These are phyloP conservation scores for Bradynema listronoti DNA, from an alignment of 1,140 invertebrate genomes.

Conservation along the genomic window DNA sequence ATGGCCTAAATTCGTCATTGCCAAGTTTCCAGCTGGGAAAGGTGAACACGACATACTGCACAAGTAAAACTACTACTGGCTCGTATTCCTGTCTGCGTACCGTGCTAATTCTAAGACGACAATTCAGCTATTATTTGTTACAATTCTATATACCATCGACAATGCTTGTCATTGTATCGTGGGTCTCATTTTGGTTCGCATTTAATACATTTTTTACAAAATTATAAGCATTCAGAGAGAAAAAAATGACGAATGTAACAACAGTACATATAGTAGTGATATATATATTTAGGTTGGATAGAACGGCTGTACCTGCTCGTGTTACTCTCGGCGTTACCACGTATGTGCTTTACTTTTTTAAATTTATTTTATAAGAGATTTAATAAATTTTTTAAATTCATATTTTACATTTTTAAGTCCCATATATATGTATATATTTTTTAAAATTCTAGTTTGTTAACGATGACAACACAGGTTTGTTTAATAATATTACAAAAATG, in stretches of 20 bases:
- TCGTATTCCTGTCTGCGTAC: slow-evolving; percentile 93
- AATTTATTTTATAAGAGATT: slow-evolving; percentile 76
- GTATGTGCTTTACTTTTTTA: slow-evolving; percentile 65
- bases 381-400: background rate
- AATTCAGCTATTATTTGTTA: slow-evolving; percentile 93
- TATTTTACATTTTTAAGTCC: background rate
- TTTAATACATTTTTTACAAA: too few species aligned
- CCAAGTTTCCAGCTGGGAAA: slow-evolving; percentile 85
- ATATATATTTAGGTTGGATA: slow-evolving; percentile 62
- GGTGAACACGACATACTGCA: slow-evolving; percentile 83
- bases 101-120: slow-evolving; percentile 84
- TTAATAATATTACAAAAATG: slow-evolving; percentile 68
- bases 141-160: slow-evolving; percentile 63
- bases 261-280: background rate
- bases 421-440: too few species aligned
- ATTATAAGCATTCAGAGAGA: too few species aligned
- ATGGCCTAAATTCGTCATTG: slow-evolving; percentile 72
- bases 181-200: slow-evolving; percentile 58
- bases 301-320: slow-evolving; percentile 60
- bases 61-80: slow-evolving; percentile 89
- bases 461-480: slow-evolving; percentile 83
- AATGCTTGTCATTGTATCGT: slow-evolving; percentile 64
- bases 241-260: too few species aligned
- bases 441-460: slow-evolving; percentile 26
- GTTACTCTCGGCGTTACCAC: slow-evolving; percentile 64